These are phyloP conservation scores for Lepidurus couesii DNA, from an alignment of 1,140 invertebrate species.

Conservation along the genomic window DNA sequence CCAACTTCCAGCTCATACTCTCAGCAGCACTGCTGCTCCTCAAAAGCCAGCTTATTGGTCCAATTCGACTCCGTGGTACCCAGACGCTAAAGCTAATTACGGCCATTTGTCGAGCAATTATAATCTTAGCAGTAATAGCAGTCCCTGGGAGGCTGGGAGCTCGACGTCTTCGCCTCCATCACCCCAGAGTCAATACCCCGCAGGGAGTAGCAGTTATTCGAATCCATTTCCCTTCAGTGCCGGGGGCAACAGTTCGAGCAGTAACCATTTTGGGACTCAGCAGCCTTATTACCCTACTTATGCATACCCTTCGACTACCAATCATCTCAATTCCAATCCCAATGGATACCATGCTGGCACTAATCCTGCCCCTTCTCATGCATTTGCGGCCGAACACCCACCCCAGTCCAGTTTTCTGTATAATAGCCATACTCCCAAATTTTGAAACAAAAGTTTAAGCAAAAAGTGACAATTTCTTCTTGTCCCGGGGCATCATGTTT, in stretches of 20 bases:
- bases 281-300: conserved; percentile 15
- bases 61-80: not conserved
- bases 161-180: not conserved
- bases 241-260: not conserved
- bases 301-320: not conserved
- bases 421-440: not conserved
- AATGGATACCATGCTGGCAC: not conserved
- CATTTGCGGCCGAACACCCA: not conserved
- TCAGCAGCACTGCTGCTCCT: not conserved
- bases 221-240: not conserved
- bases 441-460: not conserved
- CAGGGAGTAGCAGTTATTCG: not conserved
- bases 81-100: not conserved
- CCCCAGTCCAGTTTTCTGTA: conserved; percentile 1
- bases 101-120: not conserved
- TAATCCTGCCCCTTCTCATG: not conserved
- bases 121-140: not conserved
- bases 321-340: not conserved
- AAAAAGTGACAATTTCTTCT: not conserved
- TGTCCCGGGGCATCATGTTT: not conserved
- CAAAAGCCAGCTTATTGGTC: not conserved
- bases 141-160: not conserved
- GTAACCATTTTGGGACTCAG: not conserved
- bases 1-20: not conserved
- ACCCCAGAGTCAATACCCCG: not conserved